These are phyloP conservation scores for Rhinella marina DNA, from an alignment of 2,797 vertebrate species.

Conservation along the genomic window DNA sequence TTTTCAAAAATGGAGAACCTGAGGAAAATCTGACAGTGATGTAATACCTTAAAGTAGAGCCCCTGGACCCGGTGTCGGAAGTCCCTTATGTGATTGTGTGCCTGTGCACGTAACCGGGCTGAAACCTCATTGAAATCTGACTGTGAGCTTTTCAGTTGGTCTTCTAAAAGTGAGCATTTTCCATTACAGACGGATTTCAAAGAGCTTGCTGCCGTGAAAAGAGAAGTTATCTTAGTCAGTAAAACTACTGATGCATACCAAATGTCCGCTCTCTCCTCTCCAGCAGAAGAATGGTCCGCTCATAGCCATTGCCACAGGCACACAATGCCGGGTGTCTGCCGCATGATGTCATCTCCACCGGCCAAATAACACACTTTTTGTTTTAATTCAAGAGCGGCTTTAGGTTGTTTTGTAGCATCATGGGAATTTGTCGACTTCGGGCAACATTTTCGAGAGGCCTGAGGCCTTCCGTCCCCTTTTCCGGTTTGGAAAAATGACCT, in stretches of 20 bases:
- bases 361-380: slow-evolving; percentile 71
- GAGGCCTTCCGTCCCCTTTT: slow-evolving; percentile 70
- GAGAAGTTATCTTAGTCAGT: slow-evolving; percentile 66
- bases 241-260: slow-evolving; percentile 67
- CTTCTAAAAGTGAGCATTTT: slow-evolving; percentile 40
- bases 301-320: slow-evolving; percentile 63
- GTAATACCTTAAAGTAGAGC: not conserved
- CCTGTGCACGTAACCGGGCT: not conserved
- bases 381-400: slow-evolving; percentile 74
- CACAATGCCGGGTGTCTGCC: slow-evolving; percentile 70
- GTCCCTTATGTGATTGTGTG: not conserved
- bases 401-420: slow-evolving; percentile 72
- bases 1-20: not conserved
- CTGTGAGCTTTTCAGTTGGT: not conserved
- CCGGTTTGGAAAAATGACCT: slow-evolving; percentile 72
- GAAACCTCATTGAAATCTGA: slow-evolving; percentile 33
- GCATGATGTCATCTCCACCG: slow-evolving; percentile 69
- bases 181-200: slow-evolving; percentile 45
- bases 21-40: not conserved
- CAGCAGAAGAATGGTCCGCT: slow-evolving; percentile 66
- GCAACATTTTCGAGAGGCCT: slow-evolving; percentile 68
- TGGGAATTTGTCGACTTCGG: slow-evolving; percentile 74
- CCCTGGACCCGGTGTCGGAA: not conserved
- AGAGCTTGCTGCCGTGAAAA: slow-evolving; percentile 57
- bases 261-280: slow-evolving; percentile 65